These are phyloP conservation scores for Poecilia picta DNA, from an alignment of 2,797 vertebrate genomes.

Conservation along the genomic window DNA sequence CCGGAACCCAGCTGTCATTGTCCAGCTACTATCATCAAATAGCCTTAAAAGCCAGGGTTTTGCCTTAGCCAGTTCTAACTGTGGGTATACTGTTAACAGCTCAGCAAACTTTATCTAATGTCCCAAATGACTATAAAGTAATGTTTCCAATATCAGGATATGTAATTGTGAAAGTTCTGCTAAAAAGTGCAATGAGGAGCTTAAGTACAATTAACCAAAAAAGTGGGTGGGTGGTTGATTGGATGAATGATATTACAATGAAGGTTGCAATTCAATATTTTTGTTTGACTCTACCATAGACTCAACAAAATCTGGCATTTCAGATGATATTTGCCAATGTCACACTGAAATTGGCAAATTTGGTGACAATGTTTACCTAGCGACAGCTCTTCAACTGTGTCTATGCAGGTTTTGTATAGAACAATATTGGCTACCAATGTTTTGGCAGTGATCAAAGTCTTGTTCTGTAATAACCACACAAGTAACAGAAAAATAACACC, in stretches of 20 bases:
- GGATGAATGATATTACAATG: background rate
- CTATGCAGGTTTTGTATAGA: background rate
- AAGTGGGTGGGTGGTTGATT: background rate
- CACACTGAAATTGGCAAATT: background rate
- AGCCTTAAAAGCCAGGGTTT: conserved; percentile 74
- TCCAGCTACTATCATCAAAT: conserved; percentile 82
- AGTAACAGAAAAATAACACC: background rate
- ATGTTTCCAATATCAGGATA: background rate
- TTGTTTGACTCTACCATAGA: background rate
- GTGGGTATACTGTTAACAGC: conserved; percentile 77
- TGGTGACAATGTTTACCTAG: background rate
- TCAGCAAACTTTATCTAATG: conserved; percentile 34
- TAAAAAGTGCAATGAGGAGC: background rate
- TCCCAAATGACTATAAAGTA: conserved; percentile 40
- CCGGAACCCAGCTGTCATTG: conserved; percentile 69
- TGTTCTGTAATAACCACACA: background rate
- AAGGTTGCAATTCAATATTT: background rate
- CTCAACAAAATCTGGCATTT: background rate
- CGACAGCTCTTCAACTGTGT: conserved; percentile 9
- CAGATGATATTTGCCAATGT: background rate
- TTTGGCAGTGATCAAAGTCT: background rate
- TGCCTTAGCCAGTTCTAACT: conserved; percentile 64
- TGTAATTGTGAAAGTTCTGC: background rate
- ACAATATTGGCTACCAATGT: background rate
- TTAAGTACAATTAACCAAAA: background rate